These are phyloP conservation scores for Trichacis sp. DNA, from an alignment of 2,888 invertebrate species.

Conservation along the genomic window DNA sequence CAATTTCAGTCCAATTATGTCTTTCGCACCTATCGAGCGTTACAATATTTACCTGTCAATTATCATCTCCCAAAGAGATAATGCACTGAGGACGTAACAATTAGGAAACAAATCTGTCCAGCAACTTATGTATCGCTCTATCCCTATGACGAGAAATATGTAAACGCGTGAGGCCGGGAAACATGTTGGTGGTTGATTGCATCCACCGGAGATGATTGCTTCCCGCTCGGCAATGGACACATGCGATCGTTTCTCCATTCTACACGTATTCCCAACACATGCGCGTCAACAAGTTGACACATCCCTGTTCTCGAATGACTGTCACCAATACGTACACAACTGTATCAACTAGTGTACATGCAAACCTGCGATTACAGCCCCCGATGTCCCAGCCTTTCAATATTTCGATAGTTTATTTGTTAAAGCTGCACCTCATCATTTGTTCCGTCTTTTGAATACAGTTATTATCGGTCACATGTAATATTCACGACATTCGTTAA, in stretches of 20 bases:
- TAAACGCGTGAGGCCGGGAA: constrained; percentile 12
- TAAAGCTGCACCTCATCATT: constrained; percentile 55
- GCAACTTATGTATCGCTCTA: constrained; percentile 30
- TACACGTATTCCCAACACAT: constrained; percentile 23
- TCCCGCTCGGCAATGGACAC: constrained; percentile 55
- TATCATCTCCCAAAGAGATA: constrained; percentile 14
- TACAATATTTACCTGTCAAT: constrained; percentile 8
- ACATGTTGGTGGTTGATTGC: constrained; percentile 62
- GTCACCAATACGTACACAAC: constrained; percentile 18
- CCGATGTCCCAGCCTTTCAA: constrained; percentile 55
- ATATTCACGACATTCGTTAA: too few relatives aligned
- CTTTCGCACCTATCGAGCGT: constrained; percentile 8
- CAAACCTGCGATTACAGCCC: constrained; percentile 49
- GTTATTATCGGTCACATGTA: too few relatives aligned
- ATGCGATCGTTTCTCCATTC: constrained; percentile 27
- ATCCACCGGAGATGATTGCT: constrained; percentile 68
- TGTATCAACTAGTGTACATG: constrained; percentile 23
- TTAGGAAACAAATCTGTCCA: constrained; percentile 11
- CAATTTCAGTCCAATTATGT: constrained; percentile 22
- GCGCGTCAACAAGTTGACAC: constrained; percentile 38
- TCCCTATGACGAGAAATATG: constrained; percentile 19
- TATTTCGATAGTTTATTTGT: constrained; percentile 66
- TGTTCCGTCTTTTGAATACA: constrained; percentile 33
- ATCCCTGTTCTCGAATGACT: constrained; percentile 30
- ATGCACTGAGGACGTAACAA: neutral